A percentile compares a stretch with the other conserved stretches of the same genome.
Conservation (phyloP, 1,140 invertebrate genomes). For the Drosophila ironensis region DNA sequence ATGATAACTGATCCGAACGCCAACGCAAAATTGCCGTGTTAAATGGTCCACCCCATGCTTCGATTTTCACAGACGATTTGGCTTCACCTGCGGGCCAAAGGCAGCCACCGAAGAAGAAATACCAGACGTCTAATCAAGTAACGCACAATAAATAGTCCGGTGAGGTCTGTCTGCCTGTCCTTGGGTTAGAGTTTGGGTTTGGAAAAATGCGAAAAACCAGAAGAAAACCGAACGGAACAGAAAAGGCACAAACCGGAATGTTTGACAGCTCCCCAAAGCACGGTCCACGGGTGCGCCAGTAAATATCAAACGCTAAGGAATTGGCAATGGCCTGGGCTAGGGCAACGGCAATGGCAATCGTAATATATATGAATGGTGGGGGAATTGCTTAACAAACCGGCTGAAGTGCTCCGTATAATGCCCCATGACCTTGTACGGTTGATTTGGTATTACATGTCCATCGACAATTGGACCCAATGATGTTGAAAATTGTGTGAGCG, state of each 20-base stretch:
- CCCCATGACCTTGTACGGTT: slow-evolving; percentile 88
- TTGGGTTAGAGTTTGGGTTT: too few relatives aligned
- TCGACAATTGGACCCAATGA: slow-evolving; percentile 92
- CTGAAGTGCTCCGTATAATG: slow-evolving; percentile 88
- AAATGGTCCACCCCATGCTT: slow-evolving; percentile 41
- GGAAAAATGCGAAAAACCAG: not conserved
- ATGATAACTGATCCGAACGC: slow-evolving; percentile 41
- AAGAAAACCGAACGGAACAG: slow-evolving; percentile 20
- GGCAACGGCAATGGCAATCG: slow-evolving; percentile 18
- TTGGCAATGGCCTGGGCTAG: slow-evolving; percentile 21
- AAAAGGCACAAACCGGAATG: slow-evolving; percentile 37
- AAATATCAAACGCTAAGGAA: slow-evolving; percentile 51
- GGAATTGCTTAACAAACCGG: slow-evolving; percentile 80
- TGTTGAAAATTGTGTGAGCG: slow-evolving; percentile 86
- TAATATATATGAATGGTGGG: slow-evolving; percentile 16
- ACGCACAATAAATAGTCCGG: slow-evolving; percentile 65
- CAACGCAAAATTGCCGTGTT: slow-evolving; percentile 46
- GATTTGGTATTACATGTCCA: slow-evolving; percentile 90
- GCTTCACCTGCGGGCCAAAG: slow-evolving; percentile 55
- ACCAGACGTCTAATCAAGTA: slow-evolving; percentile 76
- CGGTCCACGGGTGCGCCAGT: slow-evolving; percentile 26
- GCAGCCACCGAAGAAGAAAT: slow-evolving; percentile 38
- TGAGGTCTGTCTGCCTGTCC: slow-evolving; percentile 9
- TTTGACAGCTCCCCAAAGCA: slow-evolving; percentile 44
- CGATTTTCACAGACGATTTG: slow-evolving; percentile 64